phyloP scores from a whole-genome alignment of 2,797 vertebrate species.

The Alauda arvensis region DNA sequence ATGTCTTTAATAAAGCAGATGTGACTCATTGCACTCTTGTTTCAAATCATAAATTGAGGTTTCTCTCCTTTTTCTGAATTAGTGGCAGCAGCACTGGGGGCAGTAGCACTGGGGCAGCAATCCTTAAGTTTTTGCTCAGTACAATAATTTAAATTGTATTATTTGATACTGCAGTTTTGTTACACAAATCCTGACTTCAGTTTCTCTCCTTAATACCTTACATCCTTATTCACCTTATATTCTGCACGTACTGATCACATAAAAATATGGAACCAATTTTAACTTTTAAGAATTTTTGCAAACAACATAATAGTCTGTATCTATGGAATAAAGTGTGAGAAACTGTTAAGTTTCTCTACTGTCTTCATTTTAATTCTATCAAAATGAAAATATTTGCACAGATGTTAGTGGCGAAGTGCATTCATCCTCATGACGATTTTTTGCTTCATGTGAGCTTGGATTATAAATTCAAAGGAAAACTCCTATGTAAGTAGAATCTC shows the following conservation, averaged over 20 bases:
- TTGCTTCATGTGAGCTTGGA: background rate
- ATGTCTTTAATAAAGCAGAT: conserved; percentile 18
- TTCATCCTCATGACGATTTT: background rate
- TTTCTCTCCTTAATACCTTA: background rate
- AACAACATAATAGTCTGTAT: background rate
- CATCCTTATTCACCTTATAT: background rate
- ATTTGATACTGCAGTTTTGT: background rate
- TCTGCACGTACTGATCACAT: background rate
- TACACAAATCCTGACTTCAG: background rate
- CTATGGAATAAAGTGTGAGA: background rate
- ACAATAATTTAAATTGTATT: background rate
- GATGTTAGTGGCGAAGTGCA: background rate
- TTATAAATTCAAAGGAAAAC: background rate
- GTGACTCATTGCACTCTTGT: background rate
- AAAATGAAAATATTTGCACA: background rate
- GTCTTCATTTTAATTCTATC: background rate
- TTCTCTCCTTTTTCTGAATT: background rate
- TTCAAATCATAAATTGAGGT: background rate
- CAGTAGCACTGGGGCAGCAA: background rate
- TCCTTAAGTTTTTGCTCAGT: background rate
- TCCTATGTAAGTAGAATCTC: background rate
- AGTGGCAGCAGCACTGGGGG: background rate
- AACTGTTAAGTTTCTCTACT: background rate
- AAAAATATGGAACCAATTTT: background rate
- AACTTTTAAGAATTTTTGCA: background rate